A percentile compares a stretch with the other conserved stretches of the same genome.
Conservation (phyloP, 2,797 vertebrate species). For the Rhabdomys pumilio region DNA sequence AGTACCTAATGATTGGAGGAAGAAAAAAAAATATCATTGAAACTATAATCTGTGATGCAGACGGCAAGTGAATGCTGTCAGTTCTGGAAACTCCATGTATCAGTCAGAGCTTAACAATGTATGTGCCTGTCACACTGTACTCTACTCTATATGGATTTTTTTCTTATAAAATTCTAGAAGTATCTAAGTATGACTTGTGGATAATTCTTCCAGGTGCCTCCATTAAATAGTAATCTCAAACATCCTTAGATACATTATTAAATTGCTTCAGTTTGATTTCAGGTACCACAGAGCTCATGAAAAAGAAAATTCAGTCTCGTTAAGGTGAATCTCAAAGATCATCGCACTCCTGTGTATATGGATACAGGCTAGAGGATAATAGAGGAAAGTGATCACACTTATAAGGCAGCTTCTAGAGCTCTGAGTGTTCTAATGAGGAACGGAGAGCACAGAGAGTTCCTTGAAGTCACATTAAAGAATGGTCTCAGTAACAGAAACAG, state of each 20-base stretch:
- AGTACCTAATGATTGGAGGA: not conserved
- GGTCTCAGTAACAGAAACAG: conserved; percentile 14
- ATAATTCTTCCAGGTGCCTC: not conserved
- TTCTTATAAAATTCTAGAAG: conserved; percentile 17
- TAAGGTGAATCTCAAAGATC: conserved; percentile 43
- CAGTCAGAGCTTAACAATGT: conserved; percentile 26
- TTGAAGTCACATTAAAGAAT: conserved; percentile 64
- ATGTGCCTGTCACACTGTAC: not conserved
- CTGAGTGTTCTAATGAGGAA: conserved; percentile 71
- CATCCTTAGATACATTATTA: conserved; percentile 25
- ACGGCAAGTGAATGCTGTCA: conserved; percentile 48
- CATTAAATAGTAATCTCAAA: conserved; percentile 67
- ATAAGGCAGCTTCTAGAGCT: not conserved
- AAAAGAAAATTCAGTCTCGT: conserved; percentile 70
- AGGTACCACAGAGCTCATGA: conserved; percentile 16
- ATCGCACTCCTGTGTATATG: conserved; percentile 10
- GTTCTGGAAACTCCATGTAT: not conserved
- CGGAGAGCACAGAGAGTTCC: conserved; percentile 56
- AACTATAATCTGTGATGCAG: not conserved
- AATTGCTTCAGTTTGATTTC: conserved; percentile 6
- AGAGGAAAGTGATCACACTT: not conserved
- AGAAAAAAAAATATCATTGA: not conserved
- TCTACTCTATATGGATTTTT: not conserved
- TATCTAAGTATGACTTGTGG: not conserved
- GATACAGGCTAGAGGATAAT: not conserved